Evolutionary conservation across 1,140 invertebrate species (phyloP), one percentile per base, ranked within the genome.

Genomic region (Drosophila simulans): DNA sequence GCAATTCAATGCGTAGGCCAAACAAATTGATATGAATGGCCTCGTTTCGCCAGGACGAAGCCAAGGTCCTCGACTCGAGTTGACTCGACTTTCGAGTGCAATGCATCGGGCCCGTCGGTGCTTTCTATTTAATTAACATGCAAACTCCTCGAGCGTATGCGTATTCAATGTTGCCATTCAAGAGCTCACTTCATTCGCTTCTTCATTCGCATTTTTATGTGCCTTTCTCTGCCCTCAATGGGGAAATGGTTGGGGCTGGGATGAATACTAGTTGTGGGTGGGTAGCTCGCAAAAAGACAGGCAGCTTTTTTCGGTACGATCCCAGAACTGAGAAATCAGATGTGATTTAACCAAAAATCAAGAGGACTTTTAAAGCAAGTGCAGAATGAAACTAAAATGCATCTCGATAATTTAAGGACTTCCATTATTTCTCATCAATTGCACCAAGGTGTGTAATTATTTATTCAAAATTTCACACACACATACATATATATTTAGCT

Each of bases 101-200:
- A 60, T 69, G 65, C 79, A 88, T 83, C 70, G 71, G 62, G 48
- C 71, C 55, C 56, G 75, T 65, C 43, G 45, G 58, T 27, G 70
- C 83, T 88, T 77, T 88, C 83, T 88, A 89, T 88, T 88, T 89
- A 88, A 88, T 88, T 88, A 86, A 86, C 83, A 88, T 88, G 84
- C 60, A 64, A 70, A 64, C 70, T 68, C 42, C 52, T 80, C 66
- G 46, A 86, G 65, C 74, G 45, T 54, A 66, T 78, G 69, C 77
- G 69, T 74, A 82, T 86, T 88, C 69, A 82, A 68, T 79, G 78
- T 76, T 88, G 59, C 74, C 74, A 65, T 64, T 86, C 69, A 75
- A 83, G 64, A 62, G 57, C 46, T 34, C 77, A 46, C 58, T 73
- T 42, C 66, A 52, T 25, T 37, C 13, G 45, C n/a, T 20, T 54